Evolutionary conservation across 2,113 vertebrate species (phyloP).

Genomic region (Planiliza haematocheilus): DNA sequence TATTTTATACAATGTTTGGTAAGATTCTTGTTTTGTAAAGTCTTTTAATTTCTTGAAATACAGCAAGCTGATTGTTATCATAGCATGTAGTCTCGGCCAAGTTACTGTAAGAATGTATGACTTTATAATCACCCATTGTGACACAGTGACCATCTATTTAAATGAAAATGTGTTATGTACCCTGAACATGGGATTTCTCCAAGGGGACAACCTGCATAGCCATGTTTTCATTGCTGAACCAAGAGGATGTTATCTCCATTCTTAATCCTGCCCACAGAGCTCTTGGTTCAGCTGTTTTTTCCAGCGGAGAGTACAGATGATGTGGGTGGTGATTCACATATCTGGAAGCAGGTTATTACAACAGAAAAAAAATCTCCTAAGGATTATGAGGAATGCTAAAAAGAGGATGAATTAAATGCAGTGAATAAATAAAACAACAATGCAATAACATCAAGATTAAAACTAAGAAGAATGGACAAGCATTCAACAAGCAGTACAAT

Average conservation of each 20-base stretch:
- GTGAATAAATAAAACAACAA: background rate
- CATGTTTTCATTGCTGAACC: background rate
- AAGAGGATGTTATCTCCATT: background rate
- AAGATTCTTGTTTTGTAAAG: too few relatives aligned
- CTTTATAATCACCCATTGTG: too few relatives aligned
- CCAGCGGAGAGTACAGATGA: background rate
- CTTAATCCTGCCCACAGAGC: background rate
- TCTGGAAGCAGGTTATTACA: background rate
- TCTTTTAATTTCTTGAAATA: too few relatives aligned
- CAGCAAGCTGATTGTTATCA: too few relatives aligned
- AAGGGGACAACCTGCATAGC: background rate
- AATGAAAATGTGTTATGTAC: too few relatives aligned
- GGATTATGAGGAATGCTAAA: background rate
- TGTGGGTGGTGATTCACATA: background rate
- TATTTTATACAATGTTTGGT: too few relatives aligned
- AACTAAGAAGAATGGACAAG: too few relatives aligned
- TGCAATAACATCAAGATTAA: background rate
- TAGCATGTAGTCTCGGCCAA: too few relatives aligned
- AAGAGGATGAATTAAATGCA: background rate
- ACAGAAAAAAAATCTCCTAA: background rate
- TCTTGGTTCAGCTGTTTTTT: slow-evolving; percentile 8
- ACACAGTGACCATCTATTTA: too few relatives aligned
- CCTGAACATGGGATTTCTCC: too few relatives aligned
- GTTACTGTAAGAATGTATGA: too few relatives aligned
- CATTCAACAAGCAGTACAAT: too few relatives aligned